Percentiles rank a stretch among this genome's conserved stretches.
phyloP scores from a whole-genome alignment of 2,888 invertebrate genomes.

The Drosophila cognata region DNA sequence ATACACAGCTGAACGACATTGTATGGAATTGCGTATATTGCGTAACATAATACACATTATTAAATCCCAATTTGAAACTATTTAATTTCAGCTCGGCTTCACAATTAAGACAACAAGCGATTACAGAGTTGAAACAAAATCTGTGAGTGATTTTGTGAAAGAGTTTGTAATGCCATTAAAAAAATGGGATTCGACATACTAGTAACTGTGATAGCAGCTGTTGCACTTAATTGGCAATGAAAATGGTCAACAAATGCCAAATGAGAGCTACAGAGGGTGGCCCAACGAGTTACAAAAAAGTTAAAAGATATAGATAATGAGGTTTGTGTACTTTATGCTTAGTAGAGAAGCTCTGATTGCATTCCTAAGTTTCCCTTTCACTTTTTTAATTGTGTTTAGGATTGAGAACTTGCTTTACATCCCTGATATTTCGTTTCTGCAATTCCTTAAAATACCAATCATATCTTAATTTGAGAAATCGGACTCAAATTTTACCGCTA shows the following conservation, averaged over 20 bases:
- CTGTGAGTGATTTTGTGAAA: constrained; percentile 20
- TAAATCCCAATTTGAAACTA: constrained; percentile 16
- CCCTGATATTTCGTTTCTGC: neutral
- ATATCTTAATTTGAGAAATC: neutral
- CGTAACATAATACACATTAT: constrained; percentile 3
- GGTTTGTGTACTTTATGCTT: neutral
- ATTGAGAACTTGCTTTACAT: neutral
- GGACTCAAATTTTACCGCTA: neutral
- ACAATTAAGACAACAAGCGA: constrained; percentile 17
- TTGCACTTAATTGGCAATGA: constrained; percentile 76
- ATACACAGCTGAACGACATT: constrained; percentile 3
- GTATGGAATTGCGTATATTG: neutral
- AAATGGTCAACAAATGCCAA: constrained; percentile 64
- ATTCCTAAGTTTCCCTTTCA: neutral
- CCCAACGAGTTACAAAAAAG: neutral
- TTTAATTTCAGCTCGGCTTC: constrained; percentile 6
- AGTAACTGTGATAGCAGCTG: constrained; percentile 41
- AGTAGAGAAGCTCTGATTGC: neutral
- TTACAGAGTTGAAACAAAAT: constrained; percentile 7
- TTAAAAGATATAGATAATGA: neutral
- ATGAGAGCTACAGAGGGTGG: constrained; percentile 14
- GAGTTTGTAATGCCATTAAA: constrained; percentile 47
- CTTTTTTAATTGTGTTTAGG: neutral
- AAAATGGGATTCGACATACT: constrained; percentile 13
- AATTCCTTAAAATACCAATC: neutral